Conservation (phyloP, 2,797 vertebrate genomes). For the Kryptolebias ocellatus region DNA sequence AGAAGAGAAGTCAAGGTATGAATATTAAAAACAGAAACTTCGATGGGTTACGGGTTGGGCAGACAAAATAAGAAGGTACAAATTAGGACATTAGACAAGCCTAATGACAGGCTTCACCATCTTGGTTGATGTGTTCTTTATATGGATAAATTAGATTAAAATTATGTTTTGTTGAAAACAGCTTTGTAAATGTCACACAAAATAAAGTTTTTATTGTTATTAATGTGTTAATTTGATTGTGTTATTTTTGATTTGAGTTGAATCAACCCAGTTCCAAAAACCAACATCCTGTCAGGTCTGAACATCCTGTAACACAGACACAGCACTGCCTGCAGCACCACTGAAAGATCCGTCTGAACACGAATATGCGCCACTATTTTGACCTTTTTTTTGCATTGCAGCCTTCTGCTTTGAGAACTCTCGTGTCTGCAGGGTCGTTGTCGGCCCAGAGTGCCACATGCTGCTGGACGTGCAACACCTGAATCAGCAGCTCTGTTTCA, state of each 20-base stretch:
- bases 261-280: not conserved
- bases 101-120: constrained; percentile 13
- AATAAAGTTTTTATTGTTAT: constrained; percentile 36
- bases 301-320: not conserved
- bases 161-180: constrained; percentile 30
- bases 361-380: not conserved
- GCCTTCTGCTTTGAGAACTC: constrained; percentile 19
- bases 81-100: not conserved
- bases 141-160: constrained; percentile 40
- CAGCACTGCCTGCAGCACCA: not conserved
- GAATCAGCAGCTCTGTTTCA: constrained; percentile 71
- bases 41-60: not conserved
- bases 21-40: not conserved
- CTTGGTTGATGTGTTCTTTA: constrained; percentile 5
- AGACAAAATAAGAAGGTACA: not conserved
- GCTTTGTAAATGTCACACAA: constrained; percentile 34
- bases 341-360: not conserved
- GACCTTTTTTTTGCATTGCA: not conserved
- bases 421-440: constrained; percentile 39
- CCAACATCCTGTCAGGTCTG: no score
- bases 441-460: constrained; percentile 42
- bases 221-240: constrained; percentile 13
- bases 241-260: not conserved
- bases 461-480: constrained; percentile 54
- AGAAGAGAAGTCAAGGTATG: not conserved